Conservation (phyloP, 1,140 invertebrate species). For the Diuraphis noxia region DNA sequence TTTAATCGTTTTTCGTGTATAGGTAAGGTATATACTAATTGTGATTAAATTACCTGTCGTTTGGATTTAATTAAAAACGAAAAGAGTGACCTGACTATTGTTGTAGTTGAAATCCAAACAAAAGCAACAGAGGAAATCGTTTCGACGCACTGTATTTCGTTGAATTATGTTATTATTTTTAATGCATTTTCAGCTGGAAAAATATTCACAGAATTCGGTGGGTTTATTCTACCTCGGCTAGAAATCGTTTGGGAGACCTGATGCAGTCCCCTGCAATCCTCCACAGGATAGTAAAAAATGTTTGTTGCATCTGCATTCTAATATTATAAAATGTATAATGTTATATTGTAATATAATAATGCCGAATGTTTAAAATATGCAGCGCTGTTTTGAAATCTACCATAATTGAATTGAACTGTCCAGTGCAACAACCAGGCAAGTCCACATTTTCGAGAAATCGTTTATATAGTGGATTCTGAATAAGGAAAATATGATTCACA, state of each 20-base stretch:
- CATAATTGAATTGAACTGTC: no score
- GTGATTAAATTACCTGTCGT: conserved; percentile 16
- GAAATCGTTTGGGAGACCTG: neutral
- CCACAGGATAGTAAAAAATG: neutral
- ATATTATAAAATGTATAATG: neutral
- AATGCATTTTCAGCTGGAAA: neutral
- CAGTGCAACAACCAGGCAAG: no score
- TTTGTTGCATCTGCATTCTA: neutral
- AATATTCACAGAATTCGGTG: neutral
- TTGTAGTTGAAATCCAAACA: neutral
- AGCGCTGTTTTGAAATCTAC: neutral
- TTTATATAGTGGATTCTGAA: no score
- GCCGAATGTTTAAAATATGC: neutral
- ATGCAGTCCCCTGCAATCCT: neutral
- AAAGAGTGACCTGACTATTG: neutral
- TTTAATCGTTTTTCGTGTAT: neutral
- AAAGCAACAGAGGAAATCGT: neutral
- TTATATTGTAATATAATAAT: no score
- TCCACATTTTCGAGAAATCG: no score
- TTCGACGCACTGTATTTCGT: neutral
- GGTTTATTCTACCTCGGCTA: no score
- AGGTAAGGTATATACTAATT: neutral
- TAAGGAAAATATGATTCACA: no score
- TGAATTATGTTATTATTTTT: neutral
- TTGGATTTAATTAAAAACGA: conserved; percentile 13